phyloP scores from a whole-genome alignment of 2,797 vertebrate species.

The Bradypodion pumilum region DNA sequence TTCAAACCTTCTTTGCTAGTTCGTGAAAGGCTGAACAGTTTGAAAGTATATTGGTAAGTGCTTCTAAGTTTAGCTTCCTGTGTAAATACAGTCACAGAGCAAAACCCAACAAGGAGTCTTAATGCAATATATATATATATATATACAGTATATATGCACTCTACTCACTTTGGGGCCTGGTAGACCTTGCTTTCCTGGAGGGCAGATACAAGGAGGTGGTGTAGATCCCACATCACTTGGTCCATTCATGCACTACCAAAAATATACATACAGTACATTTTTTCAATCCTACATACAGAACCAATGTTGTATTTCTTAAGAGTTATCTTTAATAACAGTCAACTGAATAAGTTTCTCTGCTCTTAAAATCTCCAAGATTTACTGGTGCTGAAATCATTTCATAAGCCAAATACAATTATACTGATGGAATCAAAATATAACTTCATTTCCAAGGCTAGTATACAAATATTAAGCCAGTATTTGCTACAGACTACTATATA shows the following conservation, averaged over 20 bases:
- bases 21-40: neutral
- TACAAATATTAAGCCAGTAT: neutral
- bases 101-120: neutral
- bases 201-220: slow-evolving; percentile 87
- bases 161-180: slow-evolving; percentile 87
- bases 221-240: slow-evolving; percentile 87
- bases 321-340: neutral
- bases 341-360: neutral
- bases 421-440: neutral
- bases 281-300: slow-evolving; percentile 13
- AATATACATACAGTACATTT: slow-evolving; percentile 42
- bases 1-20: neutral
- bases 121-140: too few relatives aligned
- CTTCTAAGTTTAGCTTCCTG: neutral
- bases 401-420: neutral
- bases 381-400: neutral
- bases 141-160: neutral
- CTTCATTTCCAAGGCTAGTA: neutral
- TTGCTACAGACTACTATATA: neutral
- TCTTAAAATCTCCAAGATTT: neutral
- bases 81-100: neutral
- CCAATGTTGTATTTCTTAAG: neutral
- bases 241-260: slow-evolving; percentile 86
- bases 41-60: neutral
- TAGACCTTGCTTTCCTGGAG: slow-evolving; percentile 87